Conservation (phyloP, 2,113 vertebrate genomes). For the Acrocephalus arundinaceus region DNA sequence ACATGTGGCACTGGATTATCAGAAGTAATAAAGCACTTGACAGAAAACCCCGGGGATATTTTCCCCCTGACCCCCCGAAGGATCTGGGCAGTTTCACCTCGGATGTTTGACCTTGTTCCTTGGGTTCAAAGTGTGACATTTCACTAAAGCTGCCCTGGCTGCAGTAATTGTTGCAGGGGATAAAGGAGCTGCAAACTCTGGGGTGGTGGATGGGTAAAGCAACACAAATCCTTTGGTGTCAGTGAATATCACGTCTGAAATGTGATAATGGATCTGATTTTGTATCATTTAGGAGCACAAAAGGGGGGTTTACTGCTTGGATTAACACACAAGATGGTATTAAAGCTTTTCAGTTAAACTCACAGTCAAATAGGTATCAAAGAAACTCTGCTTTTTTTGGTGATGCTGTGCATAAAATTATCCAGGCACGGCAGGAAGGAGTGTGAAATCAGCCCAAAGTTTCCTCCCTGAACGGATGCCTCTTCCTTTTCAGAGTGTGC, state of each 20-base stretch:
- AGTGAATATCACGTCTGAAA: constrained; percentile 28
- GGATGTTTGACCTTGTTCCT: constrained; percentile 51
- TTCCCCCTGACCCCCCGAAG: neutral
- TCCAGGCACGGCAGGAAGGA: constrained; percentile 56
- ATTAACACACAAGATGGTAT: constrained; percentile 47
- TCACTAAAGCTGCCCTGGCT: constrained; percentile 57
- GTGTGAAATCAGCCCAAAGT: constrained; percentile 55
- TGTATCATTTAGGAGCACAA: constrained; percentile 39
- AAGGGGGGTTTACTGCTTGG: constrained; percentile 63
- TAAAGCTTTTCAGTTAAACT: constrained; percentile 71
- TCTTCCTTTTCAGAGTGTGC: constrained; percentile 15
- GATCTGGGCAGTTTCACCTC: neutral
- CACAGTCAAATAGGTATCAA: constrained; percentile 58
- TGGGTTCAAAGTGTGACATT: constrained; percentile 63
- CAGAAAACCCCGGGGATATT: neutral
- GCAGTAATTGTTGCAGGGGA: constrained; percentile 56
- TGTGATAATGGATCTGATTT: constrained; percentile 45
- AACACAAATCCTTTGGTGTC: constrained; percentile 32
- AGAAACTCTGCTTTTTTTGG: constrained; percentile 54
- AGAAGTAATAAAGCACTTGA: neutral
- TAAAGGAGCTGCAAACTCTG: constrained; percentile 44
- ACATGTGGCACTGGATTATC: neutral
- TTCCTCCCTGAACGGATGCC: constrained; percentile 30
- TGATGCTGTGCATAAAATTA: constrained; percentile 65
- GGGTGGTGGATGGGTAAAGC: constrained; percentile 7